Base-by-base conservation (phyloP, 2,888 invertebrate species). In the Helicoverpa assulta region DNA sequence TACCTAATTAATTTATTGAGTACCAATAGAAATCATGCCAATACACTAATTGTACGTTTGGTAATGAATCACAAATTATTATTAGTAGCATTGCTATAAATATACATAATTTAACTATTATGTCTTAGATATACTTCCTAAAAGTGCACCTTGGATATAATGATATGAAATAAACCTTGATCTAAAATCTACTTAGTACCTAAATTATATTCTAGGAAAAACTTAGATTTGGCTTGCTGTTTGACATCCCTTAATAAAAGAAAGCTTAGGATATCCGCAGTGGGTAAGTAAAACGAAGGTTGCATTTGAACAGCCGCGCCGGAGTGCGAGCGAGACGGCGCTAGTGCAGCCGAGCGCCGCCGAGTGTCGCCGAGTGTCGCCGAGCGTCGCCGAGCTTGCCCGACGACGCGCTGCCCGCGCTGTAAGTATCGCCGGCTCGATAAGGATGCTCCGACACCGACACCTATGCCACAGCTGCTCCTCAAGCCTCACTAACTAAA, bases 341-440 rank as follows among this genome's bases (percentile, higher is more conserved):
- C 19, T 68, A 7, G 77, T 70, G 65, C 67, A 52, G 70, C 50
- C 73, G 14, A 12, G n/a, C 7, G 29, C 78, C 78, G 83, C 82
- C 90, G 91, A 91, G 90, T 91, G 91, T 91, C 92, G 91, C 90
- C 91, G 89, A 91, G 87, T 91, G n/a, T n/a, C n/a, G n/a, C n/a
- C n/a, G n/a, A n/a, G n/a, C n/a, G n/a, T n/a, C n/a, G n/a, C n/a
- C n/a, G n/a, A n/a, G n/a, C n/a, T n/a, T n/a, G n/a, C n/a, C n/a
- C n/a, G n/a, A n/a, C n/a, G n/a, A n/a, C n/a, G n/a, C n/a, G n/a
- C n/a, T n/a, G n/a, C n/a, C 16, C 47, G 14, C 47, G 5, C 5
- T 47, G 47, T 47, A 47, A 47, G 47, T 47, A 47, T 47, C n/a
- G 16, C n/a, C 16, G 47, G 47, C 33, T 33, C 33, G 33, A 33